These are phyloP conservation scores for Lasioglossum morio DNA, from an alignment of 2,888 invertebrate species.

Conservation along the genomic window DNA sequence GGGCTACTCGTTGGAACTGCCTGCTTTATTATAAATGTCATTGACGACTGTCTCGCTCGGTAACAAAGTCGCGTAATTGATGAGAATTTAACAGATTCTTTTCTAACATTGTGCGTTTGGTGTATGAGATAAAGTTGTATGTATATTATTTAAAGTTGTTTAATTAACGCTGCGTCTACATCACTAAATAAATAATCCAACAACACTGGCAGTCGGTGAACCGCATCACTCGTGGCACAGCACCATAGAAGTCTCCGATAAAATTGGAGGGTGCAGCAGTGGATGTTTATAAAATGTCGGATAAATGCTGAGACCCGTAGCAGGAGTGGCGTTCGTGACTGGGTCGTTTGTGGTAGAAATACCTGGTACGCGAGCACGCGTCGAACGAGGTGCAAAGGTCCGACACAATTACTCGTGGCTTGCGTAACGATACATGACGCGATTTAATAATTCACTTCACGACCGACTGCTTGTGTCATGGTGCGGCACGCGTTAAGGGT, in stretches of 20 bases:
- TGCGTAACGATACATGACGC: conserved; percentile 49
- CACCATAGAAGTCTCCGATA: neutral
- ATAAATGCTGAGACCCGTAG: neutral
- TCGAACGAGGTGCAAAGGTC: conserved; percentile 45
- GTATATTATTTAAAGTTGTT: neutral
- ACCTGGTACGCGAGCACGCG: neutral
- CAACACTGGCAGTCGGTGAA: neutral
- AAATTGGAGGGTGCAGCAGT: neutral
- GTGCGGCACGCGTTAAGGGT: conserved; percentile 40
- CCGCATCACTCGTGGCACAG: neutral
- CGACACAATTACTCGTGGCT: conserved; percentile 50
- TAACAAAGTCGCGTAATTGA: neutral
- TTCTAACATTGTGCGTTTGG: neutral
- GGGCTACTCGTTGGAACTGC: no score
- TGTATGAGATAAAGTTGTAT: neutral
- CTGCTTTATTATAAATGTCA: no score
- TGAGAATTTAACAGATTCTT: neutral
- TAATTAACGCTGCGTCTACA: neutral
- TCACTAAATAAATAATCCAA: neutral
- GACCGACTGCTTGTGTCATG: conserved; percentile 35
- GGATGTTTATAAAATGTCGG: neutral
- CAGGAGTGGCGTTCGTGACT: neutral
- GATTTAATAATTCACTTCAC: conserved; percentile 66
- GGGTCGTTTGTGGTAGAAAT: neutral
- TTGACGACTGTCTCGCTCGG: no score